These are phyloP conservation scores for Gambusia holbrooki DNA, from an alignment of 2,113 vertebrate genomes.

Conservation along the genomic window DNA sequence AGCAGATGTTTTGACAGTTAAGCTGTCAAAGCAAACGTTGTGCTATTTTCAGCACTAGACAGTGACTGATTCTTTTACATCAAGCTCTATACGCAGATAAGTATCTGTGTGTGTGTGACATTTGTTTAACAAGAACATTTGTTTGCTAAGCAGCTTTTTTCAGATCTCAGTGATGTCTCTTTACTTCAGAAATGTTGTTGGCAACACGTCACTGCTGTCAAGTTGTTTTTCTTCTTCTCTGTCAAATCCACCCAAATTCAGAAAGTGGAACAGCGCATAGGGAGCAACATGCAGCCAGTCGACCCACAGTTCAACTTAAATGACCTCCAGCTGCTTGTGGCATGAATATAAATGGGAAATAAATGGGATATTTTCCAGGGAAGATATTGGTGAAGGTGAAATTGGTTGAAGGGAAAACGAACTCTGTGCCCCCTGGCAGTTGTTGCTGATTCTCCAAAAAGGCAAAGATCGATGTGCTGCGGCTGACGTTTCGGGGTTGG, in stretches of 20 bases:
- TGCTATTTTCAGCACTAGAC: not conserved
- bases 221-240: conserved; percentile 7
- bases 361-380: conserved; percentile 63
- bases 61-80: conserved; percentile 18
- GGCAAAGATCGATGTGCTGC: conserved; percentile 57
- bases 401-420: conserved; percentile 58
- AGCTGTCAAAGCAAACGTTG: conserved; percentile 7
- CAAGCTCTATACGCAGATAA: not conserved
- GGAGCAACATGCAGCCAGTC: not conserved
- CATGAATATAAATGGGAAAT: conserved; percentile 69
- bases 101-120: conserved; percentile 1
- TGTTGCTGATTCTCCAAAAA: conserved; percentile 67
- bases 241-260: conserved; percentile 21
- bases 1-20: conserved; percentile 5
- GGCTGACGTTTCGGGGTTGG: conserved; percentile 43
- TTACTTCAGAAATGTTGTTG: conserved; percentile 28
- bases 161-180: conserved; percentile 15
- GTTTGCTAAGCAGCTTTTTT: conserved; percentile 11
- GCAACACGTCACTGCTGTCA: not conserved
- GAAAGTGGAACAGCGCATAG: conserved; percentile 9
- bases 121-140: conserved; percentile 16
- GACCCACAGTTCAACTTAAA: conserved; percentile 45
- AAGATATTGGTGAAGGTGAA: conserved; percentile 49
- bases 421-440: conserved; percentile 47
- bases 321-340: conserved; percentile 28